phyloP scores from a whole-genome alignment of 1,140 invertebrate genomes.

The Dendroctonus ponderosae region DNA sequence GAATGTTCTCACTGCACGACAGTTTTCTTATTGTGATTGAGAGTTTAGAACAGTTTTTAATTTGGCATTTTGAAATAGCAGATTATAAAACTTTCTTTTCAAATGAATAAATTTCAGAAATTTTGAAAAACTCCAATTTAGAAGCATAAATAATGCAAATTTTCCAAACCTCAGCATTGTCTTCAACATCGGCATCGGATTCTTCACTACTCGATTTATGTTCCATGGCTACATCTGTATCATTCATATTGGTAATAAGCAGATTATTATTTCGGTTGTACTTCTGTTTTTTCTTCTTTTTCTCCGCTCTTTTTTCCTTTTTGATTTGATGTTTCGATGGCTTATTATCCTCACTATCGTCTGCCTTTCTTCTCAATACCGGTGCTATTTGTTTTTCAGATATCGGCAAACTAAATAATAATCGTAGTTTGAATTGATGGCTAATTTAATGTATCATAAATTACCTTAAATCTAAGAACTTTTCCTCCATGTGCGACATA shows the following conservation, averaged over 20 bases:
- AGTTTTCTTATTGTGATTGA: too few species aligned
- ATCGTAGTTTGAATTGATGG: slow-evolving; percentile 5
- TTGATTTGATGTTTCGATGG: slow-evolving; percentile 68
- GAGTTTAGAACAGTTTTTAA: too few species aligned
- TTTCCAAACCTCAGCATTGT: slow-evolving; percentile 64
- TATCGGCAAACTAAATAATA: slow-evolving; percentile 66
- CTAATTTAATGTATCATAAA: not conserved
- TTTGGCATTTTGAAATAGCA: too few species aligned
- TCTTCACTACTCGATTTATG: slow-evolving; percentile 62
- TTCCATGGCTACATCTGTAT: slow-evolving; percentile 46
- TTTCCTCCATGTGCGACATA: slow-evolving; percentile 82
- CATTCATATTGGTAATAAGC: slow-evolving; percentile 2
- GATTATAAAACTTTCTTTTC: too few species aligned
- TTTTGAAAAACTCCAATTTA: too few species aligned
- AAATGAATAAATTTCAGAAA: too few species aligned
- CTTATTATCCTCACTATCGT: slow-evolving; percentile 56
- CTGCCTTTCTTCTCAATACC: slow-evolving; percentile 49
- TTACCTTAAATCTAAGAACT: slow-evolving; percentile 87
- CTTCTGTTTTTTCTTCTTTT: slow-evolving; percentile 53
- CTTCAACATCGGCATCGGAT: slow-evolving; percentile 78
- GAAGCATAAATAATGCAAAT: not conserved
- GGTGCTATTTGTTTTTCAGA: slow-evolving; percentile 69
- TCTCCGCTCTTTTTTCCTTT: slow-evolving; percentile 65
- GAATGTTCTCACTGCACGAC: too few species aligned
- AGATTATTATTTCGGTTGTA: slow-evolving; percentile 31